Evolutionary conservation across 1,140 invertebrate species (phyloP), one percentile per base, ranked within the genome.

Genomic region (Drosophila bipectinata): DNA sequence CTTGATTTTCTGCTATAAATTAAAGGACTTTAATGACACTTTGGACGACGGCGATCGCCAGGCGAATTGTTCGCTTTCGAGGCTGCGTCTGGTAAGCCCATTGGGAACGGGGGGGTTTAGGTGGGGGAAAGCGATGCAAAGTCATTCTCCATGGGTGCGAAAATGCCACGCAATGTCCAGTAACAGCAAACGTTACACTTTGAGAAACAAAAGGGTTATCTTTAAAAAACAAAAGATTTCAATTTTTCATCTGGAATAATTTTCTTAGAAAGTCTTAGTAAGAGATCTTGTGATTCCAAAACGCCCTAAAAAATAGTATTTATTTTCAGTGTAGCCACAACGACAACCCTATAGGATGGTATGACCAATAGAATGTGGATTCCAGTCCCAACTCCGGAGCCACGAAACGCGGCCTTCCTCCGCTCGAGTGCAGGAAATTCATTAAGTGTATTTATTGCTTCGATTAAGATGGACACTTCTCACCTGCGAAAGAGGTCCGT

Each of bases 401-500:
- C 56, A 44, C 30, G 41, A 60, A 64, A 55, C 59, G 71, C 72
- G 52, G 71, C 63, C 74, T 74, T 63, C 82, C 58, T 63, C 63
- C 59, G 61, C 62, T 39, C 57, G 80, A 84, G 72, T 82, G 83
- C 78, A 88, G 83, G 83, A 87, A 87, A 87, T 88, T 87, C 83
- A 87, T 87, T 88, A 87, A 88, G 83, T 88, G 83, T 88, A 87
- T 87, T 87, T 87, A 87, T 87, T 88, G 83, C 83, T 87, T 87
- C 83, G 83, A 87, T 87, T 87, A 87, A 87, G 83, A 87, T 87
- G 83, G 83, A 87, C 83, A 87, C 83, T 87, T 88, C 83, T 87
- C 83, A 87, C 83, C 83, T 87, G 83, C 83, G 78, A 75, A 59
- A 63, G 77, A 71, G 54, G 72, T 74, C 61, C 64, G 71, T 49